Percentiles rank a stretch among this genome's conserved stretches.
Conservation (phyloP, 2,888 invertebrate genomes). For the Leptinotarsa peninsularis region DNA sequence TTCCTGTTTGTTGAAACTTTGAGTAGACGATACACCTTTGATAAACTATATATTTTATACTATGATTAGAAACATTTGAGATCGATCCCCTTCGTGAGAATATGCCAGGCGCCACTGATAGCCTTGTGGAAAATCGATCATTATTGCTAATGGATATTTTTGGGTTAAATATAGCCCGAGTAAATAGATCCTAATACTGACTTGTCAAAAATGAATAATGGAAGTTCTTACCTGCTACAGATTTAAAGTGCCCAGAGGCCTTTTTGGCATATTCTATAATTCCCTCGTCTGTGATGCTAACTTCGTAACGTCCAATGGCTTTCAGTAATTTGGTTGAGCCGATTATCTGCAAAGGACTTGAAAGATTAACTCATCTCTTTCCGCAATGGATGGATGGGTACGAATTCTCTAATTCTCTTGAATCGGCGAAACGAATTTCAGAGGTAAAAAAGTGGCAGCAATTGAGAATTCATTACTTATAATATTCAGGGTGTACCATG, state of each 20-base stretch:
- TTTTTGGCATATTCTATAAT: slow-evolving; percentile 67
- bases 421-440: slow-evolving; percentile 15
- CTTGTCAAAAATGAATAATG: slow-evolving; percentile 20
- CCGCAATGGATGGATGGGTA: neutral
- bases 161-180: slow-evolving; percentile 4
- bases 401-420: neutral
- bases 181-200: slow-evolving; percentile 11
- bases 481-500: no score
- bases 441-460: neutral
- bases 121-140: neutral
- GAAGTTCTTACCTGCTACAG: slow-evolving; percentile 67
- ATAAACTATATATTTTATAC: no score
- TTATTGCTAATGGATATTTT: slow-evolving; percentile 15
- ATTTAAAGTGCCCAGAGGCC: slow-evolving; percentile 68
- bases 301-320: slow-evolving; percentile 54
- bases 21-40: no score
- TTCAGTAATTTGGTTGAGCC: slow-evolving; percentile 60
- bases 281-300: slow-evolving; percentile 60
- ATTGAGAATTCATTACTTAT: neutral
- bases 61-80: no score
- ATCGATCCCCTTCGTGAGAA: neutral
- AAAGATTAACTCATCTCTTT: slow-evolving; percentile 18
- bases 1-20: no score
- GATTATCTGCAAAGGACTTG: slow-evolving; percentile 54
- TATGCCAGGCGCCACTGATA: neutral